These are phyloP conservation scores for Heptranchias perlo DNA, from an alignment of 2,113 vertebrate genomes.

Conservation along the genomic window DNA sequence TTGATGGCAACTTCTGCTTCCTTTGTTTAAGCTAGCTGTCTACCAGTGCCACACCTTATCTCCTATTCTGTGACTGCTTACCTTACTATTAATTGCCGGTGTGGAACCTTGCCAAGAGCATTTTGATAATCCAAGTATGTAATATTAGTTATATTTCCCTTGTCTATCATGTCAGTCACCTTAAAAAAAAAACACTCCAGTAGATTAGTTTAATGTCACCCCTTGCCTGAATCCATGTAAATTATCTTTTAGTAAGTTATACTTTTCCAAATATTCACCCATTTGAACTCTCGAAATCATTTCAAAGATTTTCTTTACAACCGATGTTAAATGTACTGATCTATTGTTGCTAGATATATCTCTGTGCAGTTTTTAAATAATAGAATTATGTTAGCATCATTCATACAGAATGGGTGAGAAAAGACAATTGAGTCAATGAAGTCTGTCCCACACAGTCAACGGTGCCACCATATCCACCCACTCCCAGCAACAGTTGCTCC, in stretches of 20 bases:
- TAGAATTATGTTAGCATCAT: background rate
- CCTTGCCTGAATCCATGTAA: conserved; percentile 5
- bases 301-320: conserved; percentile 10
- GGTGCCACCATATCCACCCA: background rate
- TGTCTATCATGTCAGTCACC: conserved; percentile 20
- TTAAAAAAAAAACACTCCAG: background rate
- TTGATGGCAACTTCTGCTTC: background rate
- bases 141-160: conserved; percentile 1
- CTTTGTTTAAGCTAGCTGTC: background rate
- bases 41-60: background rate
- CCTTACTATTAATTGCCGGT: background rate
- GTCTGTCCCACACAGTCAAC: background rate
- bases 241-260: background rate
- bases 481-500: background rate
- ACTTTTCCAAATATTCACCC: background rate
- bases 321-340: background rate
- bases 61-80: background rate
- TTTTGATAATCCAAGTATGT: conserved; percentile 9
- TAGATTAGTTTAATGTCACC: conserved; percentile 18
- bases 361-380: background rate
- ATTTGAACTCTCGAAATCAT: background rate
- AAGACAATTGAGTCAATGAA: background rate
- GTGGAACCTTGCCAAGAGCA: conserved; percentile 17
- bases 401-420: background rate
- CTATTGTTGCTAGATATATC: background rate